Evolutionary conservation across 2,113 vertebrate genomes (phyloP).

Genomic region (Phalacrocorax carbo): DNA sequence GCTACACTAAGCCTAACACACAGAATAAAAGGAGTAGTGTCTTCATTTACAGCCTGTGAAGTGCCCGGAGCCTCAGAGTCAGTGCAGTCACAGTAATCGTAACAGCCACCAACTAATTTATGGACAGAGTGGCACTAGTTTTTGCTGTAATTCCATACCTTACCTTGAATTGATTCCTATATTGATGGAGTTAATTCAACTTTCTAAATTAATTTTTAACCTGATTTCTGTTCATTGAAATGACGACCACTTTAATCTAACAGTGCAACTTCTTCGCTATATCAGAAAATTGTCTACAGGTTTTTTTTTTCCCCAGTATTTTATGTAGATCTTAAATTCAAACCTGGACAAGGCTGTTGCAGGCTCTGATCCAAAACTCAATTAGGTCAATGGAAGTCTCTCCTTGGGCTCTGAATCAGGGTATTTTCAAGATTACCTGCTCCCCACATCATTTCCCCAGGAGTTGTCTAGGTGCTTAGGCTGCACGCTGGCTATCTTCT

Average conservation of each 20-base stretch:
- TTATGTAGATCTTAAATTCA: neutral
- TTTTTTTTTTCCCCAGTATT: neutral
- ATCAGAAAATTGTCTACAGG: neutral
- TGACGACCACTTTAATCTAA: neutral
- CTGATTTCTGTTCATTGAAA: neutral
- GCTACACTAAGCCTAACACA: neutral
- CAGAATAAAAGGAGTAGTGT: neutral
- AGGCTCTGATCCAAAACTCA: neutral
- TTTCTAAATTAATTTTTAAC: neutral
- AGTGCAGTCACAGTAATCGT: neutral
- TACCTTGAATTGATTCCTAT: neutral
- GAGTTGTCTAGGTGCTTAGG: neutral
- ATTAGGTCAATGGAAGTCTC: neutral
- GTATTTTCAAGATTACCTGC: neutral
- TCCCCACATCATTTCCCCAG: neutral
- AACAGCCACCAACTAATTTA: neutral
- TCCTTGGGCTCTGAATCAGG: neutral
- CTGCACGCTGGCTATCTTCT: neutral
- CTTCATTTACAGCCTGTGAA: neutral
- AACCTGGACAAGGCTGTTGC: neutral
- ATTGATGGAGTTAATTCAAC: neutral
- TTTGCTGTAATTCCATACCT: neutral
- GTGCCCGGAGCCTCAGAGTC: neutral
- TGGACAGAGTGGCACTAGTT: neutral
- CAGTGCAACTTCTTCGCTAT: neutral